Evolutionary conservation across 2,113 vertebrate genomes (phyloP).

Genomic region (Lipophrys pholis): DNA sequence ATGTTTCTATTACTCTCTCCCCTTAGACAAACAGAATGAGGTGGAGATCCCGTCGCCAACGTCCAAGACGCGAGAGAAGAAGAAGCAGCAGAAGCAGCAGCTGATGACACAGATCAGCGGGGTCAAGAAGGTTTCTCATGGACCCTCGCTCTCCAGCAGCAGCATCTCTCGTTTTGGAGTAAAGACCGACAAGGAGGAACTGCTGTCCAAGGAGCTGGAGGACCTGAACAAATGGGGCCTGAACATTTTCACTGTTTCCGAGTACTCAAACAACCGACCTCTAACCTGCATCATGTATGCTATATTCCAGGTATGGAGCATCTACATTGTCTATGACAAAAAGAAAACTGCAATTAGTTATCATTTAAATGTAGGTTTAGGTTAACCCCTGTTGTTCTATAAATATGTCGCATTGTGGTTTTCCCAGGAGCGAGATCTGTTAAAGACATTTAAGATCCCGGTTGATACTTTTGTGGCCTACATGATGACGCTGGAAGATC

Average conservation of each 20-base stretch:
- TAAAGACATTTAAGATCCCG: constrained; percentile 97
- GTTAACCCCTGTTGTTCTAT: not conserved
- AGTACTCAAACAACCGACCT: constrained; percentile 92
- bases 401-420: not conserved
- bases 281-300: constrained; percentile 99
- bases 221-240: constrained; percentile 98
- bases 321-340: not conserved
- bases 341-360: too few relatives aligned
- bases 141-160: constrained; percentile 92
- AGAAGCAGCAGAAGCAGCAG: constrained; percentile 93
- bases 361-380: too few relatives aligned
- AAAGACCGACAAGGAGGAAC: constrained; percentile 95
- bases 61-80: constrained; percentile 95
- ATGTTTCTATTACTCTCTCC: not conserved
- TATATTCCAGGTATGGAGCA: constrained; percentile 91
- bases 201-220: constrained; percentile 96
- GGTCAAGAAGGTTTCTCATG: constrained; percentile 96
- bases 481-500: constrained; percentile 98
- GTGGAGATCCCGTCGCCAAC: constrained; percentile 98
- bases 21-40: constrained; percentile 97
- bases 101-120: constrained; percentile 99
- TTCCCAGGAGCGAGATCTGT: constrained; percentile 91
- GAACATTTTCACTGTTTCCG: constrained; percentile 97
- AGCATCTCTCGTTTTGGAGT: constrained; percentile 96
- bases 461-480: constrained; percentile 95